Conservation (phyloP, 2,113 vertebrate species). For the Trogon surrucura region DNA sequence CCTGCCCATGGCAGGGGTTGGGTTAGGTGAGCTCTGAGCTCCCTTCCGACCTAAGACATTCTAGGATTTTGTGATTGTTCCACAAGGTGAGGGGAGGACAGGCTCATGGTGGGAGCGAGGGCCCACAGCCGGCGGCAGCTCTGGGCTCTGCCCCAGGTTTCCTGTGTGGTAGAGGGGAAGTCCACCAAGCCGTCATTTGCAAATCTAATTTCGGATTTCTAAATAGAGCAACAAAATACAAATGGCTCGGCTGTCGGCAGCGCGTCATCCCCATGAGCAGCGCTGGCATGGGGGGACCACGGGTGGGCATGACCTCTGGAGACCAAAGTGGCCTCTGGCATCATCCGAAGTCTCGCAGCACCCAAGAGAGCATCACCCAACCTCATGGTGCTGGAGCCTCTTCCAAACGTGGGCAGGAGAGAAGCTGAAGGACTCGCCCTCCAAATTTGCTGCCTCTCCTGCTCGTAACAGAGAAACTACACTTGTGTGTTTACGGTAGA, state of each 20-base stretch:
- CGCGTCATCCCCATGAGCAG: neutral
- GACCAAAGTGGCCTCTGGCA: fast-evolving
- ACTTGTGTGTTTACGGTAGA: neutral
- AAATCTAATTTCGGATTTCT: neutral
- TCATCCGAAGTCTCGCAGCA: fast-evolving
- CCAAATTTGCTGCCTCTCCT: neutral
- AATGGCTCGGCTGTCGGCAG: neutral
- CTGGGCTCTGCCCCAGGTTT: neutral
- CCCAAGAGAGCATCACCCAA: neutral
- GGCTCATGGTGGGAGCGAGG: neutral
- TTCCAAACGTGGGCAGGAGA: fast-evolving
- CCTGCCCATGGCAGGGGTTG: too few relatives aligned
- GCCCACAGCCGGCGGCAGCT: neutral
- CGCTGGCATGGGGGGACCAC: fast-evolving
- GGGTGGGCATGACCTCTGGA: neutral
- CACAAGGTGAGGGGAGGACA: too few relatives aligned
- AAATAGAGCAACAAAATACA: neutral
- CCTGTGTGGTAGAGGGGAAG: fast-evolving
- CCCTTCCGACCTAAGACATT: too few relatives aligned
- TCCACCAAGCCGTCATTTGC: neutral
- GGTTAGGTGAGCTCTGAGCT: too few relatives aligned
- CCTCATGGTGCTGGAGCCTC: neutral
- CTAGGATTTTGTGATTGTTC: too few relatives aligned
- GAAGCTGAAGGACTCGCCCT: neutral
- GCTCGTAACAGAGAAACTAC: neutral